Conservation (phyloP, 2,113 vertebrate genomes). For the Nesoenas mayeri region DNA sequence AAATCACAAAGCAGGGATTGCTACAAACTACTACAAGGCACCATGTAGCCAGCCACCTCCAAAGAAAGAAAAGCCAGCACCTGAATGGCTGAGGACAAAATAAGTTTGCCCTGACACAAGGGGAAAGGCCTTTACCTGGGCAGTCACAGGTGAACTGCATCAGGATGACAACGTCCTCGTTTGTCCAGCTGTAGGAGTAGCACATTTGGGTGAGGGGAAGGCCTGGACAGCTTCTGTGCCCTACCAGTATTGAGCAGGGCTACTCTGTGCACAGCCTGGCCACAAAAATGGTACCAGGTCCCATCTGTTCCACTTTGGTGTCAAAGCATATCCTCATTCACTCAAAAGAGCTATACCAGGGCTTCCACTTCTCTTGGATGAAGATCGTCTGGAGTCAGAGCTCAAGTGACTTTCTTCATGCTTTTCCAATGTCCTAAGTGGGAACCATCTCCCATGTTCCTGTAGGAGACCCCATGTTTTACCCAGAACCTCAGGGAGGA, state of each 20-base stretch:
- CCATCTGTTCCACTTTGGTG: background rate
- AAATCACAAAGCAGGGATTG: background rate
- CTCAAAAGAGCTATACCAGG: background rate
- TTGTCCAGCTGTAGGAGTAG: background rate
- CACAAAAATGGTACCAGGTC: background rate
- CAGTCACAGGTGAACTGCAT: background rate
- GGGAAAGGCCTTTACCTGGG: background rate
- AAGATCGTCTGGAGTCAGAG: background rate
- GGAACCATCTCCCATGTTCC: background rate
- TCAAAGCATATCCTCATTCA: background rate
- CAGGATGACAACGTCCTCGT: background rate
- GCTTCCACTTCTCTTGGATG: background rate
- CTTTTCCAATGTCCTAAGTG: accelerated
- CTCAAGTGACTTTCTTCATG: background rate
- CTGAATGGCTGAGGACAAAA: background rate
- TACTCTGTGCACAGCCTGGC: background rate
- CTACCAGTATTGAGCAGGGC: background rate
- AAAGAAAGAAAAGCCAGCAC: background rate
- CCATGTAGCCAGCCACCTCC: background rate
- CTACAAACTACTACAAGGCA: background rate
- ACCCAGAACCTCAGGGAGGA: background rate
- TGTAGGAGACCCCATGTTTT: background rate
- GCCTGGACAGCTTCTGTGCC: background rate
- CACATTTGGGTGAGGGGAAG: background rate
- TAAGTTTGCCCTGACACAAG: background rate